phyloP scores from a whole-genome alignment of 2,113 vertebrate genomes.

The Pteropus alecto region DNA sequence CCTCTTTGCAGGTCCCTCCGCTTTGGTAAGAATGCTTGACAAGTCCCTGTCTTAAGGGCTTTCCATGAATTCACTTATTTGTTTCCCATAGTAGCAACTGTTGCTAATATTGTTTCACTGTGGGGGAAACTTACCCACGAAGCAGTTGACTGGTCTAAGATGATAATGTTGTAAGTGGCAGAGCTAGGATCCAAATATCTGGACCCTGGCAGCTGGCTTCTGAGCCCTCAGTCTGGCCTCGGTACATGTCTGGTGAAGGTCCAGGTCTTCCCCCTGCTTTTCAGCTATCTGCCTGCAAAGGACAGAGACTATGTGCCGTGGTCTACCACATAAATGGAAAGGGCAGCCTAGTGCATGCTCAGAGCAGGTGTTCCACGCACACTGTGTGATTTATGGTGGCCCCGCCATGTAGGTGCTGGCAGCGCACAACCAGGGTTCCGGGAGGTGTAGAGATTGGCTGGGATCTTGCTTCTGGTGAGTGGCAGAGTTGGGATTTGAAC shows the following conservation, averaged over 20 bases:
- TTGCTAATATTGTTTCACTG: background rate
- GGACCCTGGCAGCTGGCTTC: background rate
- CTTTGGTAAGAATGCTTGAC: too few relatives aligned
- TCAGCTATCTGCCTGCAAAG: background rate
- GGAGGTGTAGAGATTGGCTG: background rate
- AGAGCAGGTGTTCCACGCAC: rapidly evolving
- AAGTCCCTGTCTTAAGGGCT: background rate
- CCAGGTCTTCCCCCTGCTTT: background rate
- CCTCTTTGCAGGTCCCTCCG: background rate
- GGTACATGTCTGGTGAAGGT: background rate
- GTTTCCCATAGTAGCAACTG: background rate
- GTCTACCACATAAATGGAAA: rapidly evolving
- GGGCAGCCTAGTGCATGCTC: background rate
- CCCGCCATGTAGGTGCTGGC: rapidly evolving
- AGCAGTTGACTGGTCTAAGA: background rate
- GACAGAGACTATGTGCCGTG: background rate
- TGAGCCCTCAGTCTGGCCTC: rapidly evolving
- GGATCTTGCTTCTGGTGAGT: background rate
- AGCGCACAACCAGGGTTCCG: rapidly evolving
- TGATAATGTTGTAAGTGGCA: background rate
- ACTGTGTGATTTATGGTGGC: background rate
- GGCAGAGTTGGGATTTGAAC: background rate
- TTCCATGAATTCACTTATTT: background rate
- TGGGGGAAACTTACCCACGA: background rate
- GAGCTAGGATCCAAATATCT: background rate